These are phyloP conservation scores for Lasioglossum figueresi DNA, from an alignment of 2,888 invertebrate genomes.

Conservation along the genomic window DNA sequence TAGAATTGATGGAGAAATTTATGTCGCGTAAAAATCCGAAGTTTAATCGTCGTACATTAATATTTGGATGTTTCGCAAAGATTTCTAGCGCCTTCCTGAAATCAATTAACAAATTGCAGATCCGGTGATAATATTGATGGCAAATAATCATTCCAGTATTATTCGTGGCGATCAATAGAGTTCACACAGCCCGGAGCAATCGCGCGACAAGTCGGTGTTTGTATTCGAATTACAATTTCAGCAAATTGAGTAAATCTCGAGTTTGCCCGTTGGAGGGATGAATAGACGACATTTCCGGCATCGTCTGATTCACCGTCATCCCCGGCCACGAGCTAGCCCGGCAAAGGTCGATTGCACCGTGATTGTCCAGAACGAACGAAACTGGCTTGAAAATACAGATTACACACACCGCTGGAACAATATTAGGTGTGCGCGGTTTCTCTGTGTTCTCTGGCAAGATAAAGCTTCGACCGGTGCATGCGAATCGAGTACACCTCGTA, in stretches of 20 bases:
- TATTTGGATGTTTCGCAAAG: not conserved
- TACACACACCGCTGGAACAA: conserved; percentile 33
- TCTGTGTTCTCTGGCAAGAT: conserved; percentile 14
- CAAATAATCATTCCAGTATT: conserved; percentile 8
- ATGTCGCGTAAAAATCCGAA: not conserved
- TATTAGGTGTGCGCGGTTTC: conserved; percentile 27
- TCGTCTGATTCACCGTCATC: conserved; percentile 37
- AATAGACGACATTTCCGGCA: conserved; percentile 48
- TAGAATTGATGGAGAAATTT: not conserved
- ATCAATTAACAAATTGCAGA: not conserved
- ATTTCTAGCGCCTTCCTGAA: not conserved
- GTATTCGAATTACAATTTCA: conserved; percentile 66
- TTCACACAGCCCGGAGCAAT: conserved; percentile 11
- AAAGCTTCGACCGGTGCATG: conserved; percentile 19
- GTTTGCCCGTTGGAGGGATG: conserved; percentile 53
- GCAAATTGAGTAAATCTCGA: conserved; percentile 68
- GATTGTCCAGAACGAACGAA: conserved; percentile 17
- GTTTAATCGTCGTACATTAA: not conserved
- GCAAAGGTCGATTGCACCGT: conserved; percentile 23
- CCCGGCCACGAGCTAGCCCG: conserved; percentile 7
- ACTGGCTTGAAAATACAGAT: conserved; percentile 35
- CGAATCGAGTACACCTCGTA: conserved; percentile 4
- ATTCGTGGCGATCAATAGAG: not conserved
- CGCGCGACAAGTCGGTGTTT: conserved; percentile 26
- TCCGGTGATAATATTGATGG: not conserved